Conservation (phyloP, 37 sponge, comb jelly and placozoan species). For the Tethya wilhelma region DNA sequence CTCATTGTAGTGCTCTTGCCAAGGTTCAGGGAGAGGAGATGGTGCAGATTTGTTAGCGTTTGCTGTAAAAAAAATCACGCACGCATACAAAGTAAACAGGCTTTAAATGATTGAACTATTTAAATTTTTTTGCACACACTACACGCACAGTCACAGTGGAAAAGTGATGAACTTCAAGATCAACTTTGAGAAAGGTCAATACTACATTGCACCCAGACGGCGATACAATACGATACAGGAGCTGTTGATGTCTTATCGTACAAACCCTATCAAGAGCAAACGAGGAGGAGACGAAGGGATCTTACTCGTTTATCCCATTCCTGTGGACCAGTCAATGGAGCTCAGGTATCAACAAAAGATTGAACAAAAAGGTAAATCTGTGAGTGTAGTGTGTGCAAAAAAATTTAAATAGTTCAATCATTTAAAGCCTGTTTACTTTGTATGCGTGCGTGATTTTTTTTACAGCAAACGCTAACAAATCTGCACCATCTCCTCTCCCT, state of each 20-base stretch:
- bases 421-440: neutral
- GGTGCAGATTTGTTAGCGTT: no score
- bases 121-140: neutral
- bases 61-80: no score
- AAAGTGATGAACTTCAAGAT: constrained; percentile 73
- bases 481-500: constrained; percentile 23
- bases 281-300: constrained; percentile 17
- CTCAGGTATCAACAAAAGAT: neutral
- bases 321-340: constrained; percentile 40
- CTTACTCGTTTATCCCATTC: constrained; percentile 50
- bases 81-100: neutral
- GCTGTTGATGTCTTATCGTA: constrained; percentile 40
- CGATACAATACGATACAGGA: constrained; percentile 24
- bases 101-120: neutral
- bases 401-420: neutral
- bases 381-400: neutral
- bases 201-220: constrained; percentile 31
- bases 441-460: no score
- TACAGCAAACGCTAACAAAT: no score
- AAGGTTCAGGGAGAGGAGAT: constrained; percentile 39
- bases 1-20: constrained; percentile 47
- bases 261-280: constrained; percentile 48
- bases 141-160: constrained; percentile 34
- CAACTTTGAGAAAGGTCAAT: constrained; percentile 31
- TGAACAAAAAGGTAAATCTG: constrained; percentile 12